These are phyloP conservation scores for Neodontobutis hainanensis DNA, from an alignment of 2,113 vertebrate species.

Conservation along the genomic window DNA sequence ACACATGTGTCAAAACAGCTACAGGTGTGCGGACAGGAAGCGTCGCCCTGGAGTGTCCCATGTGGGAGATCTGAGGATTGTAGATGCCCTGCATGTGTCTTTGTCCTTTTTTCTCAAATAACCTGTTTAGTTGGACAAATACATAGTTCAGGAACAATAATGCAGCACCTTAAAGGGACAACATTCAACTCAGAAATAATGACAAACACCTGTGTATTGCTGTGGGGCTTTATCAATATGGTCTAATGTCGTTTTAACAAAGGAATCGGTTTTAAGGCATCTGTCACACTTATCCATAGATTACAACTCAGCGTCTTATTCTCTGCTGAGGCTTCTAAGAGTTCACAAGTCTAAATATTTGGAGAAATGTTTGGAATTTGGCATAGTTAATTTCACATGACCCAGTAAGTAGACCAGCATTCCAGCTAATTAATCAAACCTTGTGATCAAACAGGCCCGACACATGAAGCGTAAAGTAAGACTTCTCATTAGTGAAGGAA, in stretches of 20 bases:
- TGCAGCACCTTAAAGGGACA: no score
- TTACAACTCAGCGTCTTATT: conserved; percentile 51
- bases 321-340: conserved; percentile 58
- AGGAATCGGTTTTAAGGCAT: conserved; percentile 62
- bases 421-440: conserved; percentile 57
- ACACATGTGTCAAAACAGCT: conserved; percentile 33
- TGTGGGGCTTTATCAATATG: conserved; percentile 44
- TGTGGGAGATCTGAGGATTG: conserved; percentile 28
- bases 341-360: conserved; percentile 59
- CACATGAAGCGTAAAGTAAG: conserved; percentile 12
- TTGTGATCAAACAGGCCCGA: conserved; percentile 49
- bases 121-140: no score
- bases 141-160: no score
- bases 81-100: conserved; percentile 12
- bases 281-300: conserved; percentile 54
- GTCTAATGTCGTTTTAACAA: conserved; percentile 69
- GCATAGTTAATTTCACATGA: conserved; percentile 57
- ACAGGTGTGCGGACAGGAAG: conserved; percentile 20
- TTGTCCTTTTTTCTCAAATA: no score
- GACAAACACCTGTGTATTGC: conserved; percentile 23
- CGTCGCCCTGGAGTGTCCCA: neutral
- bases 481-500: no score
- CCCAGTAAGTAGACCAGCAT: conserved; percentile 39
- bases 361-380: conserved; percentile 63
- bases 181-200: no score